A percentile compares a stretch with the other conserved stretches of the same genome.
Conservation (phyloP, 2,888 invertebrate genomes). For the Agonopterix heracliana region DNA sequence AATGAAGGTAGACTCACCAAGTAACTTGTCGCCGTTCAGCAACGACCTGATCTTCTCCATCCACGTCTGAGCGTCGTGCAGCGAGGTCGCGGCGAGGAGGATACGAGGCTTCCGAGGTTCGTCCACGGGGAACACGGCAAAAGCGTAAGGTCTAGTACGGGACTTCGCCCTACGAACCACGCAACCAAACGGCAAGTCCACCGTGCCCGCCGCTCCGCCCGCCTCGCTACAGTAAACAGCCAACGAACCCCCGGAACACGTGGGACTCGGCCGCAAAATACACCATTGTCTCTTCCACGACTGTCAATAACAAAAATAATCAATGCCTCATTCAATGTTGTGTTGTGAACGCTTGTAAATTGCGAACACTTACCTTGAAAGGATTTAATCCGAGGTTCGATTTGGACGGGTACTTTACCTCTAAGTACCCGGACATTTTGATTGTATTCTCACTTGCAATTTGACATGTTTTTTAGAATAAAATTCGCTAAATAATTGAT, state of each 20-base stretch:
- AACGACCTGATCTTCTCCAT: slow-evolving; percentile 78
- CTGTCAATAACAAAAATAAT: slow-evolving; percentile 51
- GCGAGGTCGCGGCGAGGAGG: slow-evolving; percentile 78
- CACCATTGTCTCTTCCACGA: slow-evolving; percentile 82
- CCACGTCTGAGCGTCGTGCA: slow-evolving; percentile 81
- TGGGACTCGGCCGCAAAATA: slow-evolving; percentile 74
- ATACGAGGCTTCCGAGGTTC: slow-evolving; percentile 76
- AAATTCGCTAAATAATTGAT: slow-evolving; percentile 4
- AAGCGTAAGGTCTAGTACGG: slow-evolving; percentile 80
- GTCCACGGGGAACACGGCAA: slow-evolving; percentile 78
- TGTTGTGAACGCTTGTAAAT: slow-evolving; percentile 17
- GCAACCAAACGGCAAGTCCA: slow-evolving; percentile 76
- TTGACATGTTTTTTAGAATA: not conserved
- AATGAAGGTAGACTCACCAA: slow-evolving; percentile 33
- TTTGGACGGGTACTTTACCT: slow-evolving; percentile 79
- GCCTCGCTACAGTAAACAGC: slow-evolving; percentile 75
- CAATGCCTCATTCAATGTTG: slow-evolving; percentile 24
- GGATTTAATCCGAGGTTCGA: slow-evolving; percentile 78
- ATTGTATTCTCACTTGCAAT: not conserved
- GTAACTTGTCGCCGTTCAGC: slow-evolving; percentile 55
- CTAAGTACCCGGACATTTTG: slow-evolving; percentile 76
- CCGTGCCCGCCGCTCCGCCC: slow-evolving; percentile 60
- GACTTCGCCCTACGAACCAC: slow-evolving; percentile 80
- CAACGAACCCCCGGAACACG: slow-evolving; percentile 70
- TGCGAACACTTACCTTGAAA: slow-evolving; percentile 73